Percentiles rank a stretch among this genome's conserved stretches.
Conservation (phyloP, 2,888 invertebrate genomes). For the Apodemia mormo region DNA sequence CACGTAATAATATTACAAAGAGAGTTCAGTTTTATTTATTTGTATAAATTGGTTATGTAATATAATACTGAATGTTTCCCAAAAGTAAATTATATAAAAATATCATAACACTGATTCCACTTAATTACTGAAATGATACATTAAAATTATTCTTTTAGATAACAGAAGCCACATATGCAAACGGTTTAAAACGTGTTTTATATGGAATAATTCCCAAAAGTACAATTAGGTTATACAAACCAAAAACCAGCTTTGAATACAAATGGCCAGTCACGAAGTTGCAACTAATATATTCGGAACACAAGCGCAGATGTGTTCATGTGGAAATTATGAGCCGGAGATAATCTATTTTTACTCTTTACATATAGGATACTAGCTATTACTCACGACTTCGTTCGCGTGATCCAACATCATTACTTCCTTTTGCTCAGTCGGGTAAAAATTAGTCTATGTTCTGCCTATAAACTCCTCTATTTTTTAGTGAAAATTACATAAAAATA, state of each 20-base stretch:
- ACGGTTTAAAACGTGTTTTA: conserved; percentile 10
- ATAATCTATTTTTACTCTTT: not conserved
- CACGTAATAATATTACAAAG: too few relatives aligned
- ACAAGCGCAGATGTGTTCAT: not conserved
- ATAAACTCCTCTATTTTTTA: too few relatives aligned
- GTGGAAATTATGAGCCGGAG: conserved; percentile 5
- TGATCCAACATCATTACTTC: too few relatives aligned
- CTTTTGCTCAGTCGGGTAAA: too few relatives aligned
- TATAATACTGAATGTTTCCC: too few relatives aligned
- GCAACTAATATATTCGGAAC: not conserved
- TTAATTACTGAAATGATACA: not conserved
- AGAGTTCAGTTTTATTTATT: too few relatives aligned
- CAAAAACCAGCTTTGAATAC: conserved; percentile 8
- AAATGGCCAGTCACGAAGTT: not conserved
- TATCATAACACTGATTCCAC: too few relatives aligned
- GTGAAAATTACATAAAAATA: too few relatives aligned
- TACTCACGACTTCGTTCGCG: too few relatives aligned
- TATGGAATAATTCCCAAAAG: conserved; percentile 16
- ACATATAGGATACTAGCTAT: not conserved
- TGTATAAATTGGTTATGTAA: too few relatives aligned
- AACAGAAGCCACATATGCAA: conserved; percentile 4
- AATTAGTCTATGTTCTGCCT: too few relatives aligned
- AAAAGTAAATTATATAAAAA: too few relatives aligned
- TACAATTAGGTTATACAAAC: conserved; percentile 13
- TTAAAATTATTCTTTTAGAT: conserved; percentile 7